Evolutionary conservation across 2,113 vertebrate genomes (phyloP), one percentile per base, ranked within the genome.

Genomic region (Psettodes erumei): DNA sequence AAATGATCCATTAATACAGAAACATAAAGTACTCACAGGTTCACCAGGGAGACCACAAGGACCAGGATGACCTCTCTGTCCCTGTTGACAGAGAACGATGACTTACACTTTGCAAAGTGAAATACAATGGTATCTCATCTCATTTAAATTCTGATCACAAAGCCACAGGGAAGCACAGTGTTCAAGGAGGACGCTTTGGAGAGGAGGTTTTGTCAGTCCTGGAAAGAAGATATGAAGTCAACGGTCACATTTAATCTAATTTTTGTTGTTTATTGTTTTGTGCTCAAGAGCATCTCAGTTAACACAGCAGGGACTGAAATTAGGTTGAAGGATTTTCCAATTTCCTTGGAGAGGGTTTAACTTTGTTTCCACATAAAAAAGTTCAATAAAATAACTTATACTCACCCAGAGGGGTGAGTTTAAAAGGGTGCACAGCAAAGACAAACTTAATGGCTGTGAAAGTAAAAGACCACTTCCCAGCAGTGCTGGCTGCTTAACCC

Each of bases 21-120:
- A 3, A 43, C 35, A 18, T 11, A 48, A 60, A 83, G 32, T 60
- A 94, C 97, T 97, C 88, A 99, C 98, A 92, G 96, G 94, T 83
- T 98, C 96, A 94, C 96, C 97, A 23, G 96, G 96, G 68, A 96
- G 94, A 84, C 97, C 96, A 50, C 92, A 70, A 0, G 96, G 94
- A 94, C 98, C 98, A 75, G 94, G 93, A 72, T 97, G 95, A 68
- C 98, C 98, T 92, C 96, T 98, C 18, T 94, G 92, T 75, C 98
- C 97, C 98, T 99, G 94, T 80, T 53, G 81, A 83, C 18, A 54
- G 0, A 76, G 60, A 75, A 75, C n/a, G n/a, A n/a, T n/a, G n/a
- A n/a, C n/a, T n/a, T n/a, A n/a, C n/a, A n/a, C n/a, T n/a, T n/a
- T n/a, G 13, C 16, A 9, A 8, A n/a, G 2, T 19, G 3, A 37